A percentile compares a stretch with the other conserved stretches of the same genome.
Evolutionary conservation across 2,113 vertebrate genomes (phyloP).

Genomic region (Planiliza haematocheilus): DNA sequence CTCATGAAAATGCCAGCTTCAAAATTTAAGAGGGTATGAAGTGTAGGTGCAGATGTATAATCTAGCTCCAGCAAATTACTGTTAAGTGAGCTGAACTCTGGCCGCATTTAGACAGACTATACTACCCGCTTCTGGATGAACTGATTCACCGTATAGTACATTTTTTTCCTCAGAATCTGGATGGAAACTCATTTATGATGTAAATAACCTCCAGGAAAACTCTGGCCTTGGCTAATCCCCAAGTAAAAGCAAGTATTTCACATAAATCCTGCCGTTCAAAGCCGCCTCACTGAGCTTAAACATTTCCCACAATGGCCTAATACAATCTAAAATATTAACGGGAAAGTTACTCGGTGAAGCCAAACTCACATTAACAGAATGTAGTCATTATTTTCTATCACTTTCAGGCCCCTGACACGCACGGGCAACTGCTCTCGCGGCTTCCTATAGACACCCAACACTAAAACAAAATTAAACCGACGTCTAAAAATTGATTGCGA

Average conservation of each 20-base stretch:
- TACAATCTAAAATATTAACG: background rate
- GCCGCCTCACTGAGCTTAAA: background rate
- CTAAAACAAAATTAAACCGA: conserved; percentile 19
- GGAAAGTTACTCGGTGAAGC: background rate
- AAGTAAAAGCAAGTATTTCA: too few species aligned
- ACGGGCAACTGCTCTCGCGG: background rate
- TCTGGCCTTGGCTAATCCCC: too few species aligned
- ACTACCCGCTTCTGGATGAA: too few species aligned
- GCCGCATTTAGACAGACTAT: too few species aligned
- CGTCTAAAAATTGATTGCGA: conserved; percentile 30
- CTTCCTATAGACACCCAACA: conserved; percentile 18
- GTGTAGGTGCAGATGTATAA: background rate
- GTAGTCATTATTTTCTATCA: background rate
- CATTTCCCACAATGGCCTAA: background rate
- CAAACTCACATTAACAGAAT: too few species aligned
- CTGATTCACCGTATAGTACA: background rate
- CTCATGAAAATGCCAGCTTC: background rate
- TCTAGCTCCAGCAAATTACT: background rate
- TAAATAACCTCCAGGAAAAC: too few species aligned
- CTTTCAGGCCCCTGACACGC: background rate
- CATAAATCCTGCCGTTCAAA: background rate
- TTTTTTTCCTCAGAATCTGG: background rate
- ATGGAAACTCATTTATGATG: background rate
- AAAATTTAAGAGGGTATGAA: too few species aligned
- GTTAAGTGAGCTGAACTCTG: background rate